Percentiles rank a stretch among this genome's conserved stretches.
phyloP scores from a whole-genome alignment of 2,888 invertebrate genomes.

The Heteromurus nitidus region DNA sequence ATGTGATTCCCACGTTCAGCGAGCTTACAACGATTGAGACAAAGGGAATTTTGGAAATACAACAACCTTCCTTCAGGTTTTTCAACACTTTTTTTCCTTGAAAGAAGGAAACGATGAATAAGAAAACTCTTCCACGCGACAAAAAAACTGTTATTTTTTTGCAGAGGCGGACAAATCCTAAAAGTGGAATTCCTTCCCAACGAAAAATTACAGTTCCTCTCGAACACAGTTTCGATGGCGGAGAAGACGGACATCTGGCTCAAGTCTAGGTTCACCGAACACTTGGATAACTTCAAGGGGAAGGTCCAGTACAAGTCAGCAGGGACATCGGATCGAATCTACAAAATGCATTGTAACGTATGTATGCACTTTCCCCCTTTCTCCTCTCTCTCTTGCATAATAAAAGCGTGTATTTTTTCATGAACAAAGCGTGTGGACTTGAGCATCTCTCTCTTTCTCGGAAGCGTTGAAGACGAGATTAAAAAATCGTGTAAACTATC shows the following conservation, averaged over 20 bases:
- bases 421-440: too few relatives aligned
- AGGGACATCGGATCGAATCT: constrained; percentile 39
- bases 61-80: constrained; percentile 48
- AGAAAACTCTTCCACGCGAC: too few relatives aligned
- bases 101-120: too few relatives aligned
- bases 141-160: not conserved
- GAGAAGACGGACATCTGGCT: not conserved
- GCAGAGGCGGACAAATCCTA: constrained; percentile 45
- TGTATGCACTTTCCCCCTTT: not conserved
- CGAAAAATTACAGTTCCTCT: constrained; percentile 32
- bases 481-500: too few relatives aligned
- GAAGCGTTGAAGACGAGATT: too few relatives aligned
- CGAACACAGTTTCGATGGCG: constrained; percentile 18
- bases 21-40: constrained; percentile 63
- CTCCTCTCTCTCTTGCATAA: too few relatives aligned
- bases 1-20: constrained; percentile 67
- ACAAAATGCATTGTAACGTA: constrained; percentile 38
- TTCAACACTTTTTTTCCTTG: constrained; percentile 5
- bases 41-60: constrained; percentile 26
- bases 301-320: not conserved
- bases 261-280: constrained; percentile 27
- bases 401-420: too few relatives aligned
- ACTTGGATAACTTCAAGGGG: constrained; percentile 19
- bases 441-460: too few relatives aligned
- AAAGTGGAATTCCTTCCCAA: constrained; percentile 21